Evolutionary conservation across 2,113 vertebrate genomes (phyloP).

Genomic region (Mustela nigripes): DNA sequence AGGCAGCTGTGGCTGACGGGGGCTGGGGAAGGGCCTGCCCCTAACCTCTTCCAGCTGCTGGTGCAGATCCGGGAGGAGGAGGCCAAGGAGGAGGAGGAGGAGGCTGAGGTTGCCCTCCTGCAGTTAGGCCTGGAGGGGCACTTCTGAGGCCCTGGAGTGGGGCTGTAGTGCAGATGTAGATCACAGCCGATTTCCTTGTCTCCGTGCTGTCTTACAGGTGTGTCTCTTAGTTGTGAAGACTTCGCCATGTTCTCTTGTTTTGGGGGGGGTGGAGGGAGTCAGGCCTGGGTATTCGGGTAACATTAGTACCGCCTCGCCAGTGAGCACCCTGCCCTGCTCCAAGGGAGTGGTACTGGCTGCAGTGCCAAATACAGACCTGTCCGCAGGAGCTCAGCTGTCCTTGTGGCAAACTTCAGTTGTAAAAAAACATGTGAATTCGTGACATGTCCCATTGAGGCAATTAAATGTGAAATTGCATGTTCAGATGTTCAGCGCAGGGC

Average conservation of each 20-base stretch:
- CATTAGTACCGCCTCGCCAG: background rate
- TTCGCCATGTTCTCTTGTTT: background rate
- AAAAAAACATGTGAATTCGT: background rate
- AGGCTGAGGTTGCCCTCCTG: conserved; percentile 67
- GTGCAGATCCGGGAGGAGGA: conserved; percentile 82
- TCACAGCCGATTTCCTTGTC: background rate
- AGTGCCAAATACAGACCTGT: background rate
- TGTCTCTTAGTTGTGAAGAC: background rate
- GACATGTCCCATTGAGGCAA: conserved; percentile 35
- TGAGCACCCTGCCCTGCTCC: background rate
- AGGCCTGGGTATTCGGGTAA: background rate
- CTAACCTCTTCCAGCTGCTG: conserved; percentile 79
- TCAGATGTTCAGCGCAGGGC: background rate
- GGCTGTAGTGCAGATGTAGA: background rate
- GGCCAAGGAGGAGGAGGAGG: conserved; percentile 74
- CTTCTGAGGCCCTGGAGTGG: conserved; percentile 37
- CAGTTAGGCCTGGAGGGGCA: conserved; percentile 76
- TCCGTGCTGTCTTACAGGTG: background rate
- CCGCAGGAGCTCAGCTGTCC: background rate
- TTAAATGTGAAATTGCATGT: conserved; percentile 48
- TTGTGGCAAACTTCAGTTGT: background rate
- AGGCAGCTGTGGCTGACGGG: conserved; percentile 76
- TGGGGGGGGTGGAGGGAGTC: background rate
- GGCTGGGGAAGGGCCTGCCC: conserved; percentile 53
- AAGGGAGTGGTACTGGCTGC: background rate